Evolutionary conservation across 1,140 invertebrate species (phyloP).

Genomic region (Cotesia typhae): DNA sequence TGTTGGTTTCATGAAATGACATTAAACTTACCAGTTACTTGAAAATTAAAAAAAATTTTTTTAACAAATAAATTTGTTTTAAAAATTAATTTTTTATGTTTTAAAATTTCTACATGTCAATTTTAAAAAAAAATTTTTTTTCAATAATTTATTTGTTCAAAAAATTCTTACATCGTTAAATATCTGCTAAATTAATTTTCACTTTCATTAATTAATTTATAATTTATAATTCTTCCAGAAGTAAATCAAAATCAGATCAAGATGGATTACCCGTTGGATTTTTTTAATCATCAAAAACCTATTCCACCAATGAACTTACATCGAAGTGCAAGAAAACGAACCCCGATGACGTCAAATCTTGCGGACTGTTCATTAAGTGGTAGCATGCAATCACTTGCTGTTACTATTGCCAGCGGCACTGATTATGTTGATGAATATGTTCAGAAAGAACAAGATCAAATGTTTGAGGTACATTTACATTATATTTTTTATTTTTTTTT

Average conservation of each 20-base stretch:
- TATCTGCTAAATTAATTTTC: too few species aligned
- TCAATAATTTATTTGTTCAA: too few species aligned
- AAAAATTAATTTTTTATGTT: too few species aligned
- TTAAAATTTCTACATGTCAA: too few species aligned
- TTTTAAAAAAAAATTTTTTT: too few species aligned
- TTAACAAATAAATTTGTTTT: too few species aligned
- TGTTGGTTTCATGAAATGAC: too few species aligned
- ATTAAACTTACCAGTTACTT: too few species aligned
- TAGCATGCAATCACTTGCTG: not conserved
- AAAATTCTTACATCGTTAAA: too few species aligned
- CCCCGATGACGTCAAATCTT: not conserved
- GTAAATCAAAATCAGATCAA: not conserved
- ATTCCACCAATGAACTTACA: conserved; percentile 34
- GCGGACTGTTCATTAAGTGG: conserved; percentile 11
- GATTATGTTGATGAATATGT: conserved; percentile 52
- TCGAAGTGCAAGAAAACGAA: conserved; percentile 13
- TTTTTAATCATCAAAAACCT: conserved; percentile 38
- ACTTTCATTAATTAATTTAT: too few species aligned
- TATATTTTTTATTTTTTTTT: conserved; percentile 5
- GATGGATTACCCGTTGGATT: conserved; percentile 39
- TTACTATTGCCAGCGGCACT: conserved; percentile 35
- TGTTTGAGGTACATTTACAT: conserved; percentile 44
- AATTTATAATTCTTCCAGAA: too few species aligned
- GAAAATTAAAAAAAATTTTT: too few species aligned
- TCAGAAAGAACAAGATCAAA: conserved; percentile 48